A percentile compares a stretch with the other conserved stretches of the same genome.
Evolutionary conservation across 2,797 vertebrate genomes (phyloP).

Genomic region (Darevskia nairensis): DNA sequence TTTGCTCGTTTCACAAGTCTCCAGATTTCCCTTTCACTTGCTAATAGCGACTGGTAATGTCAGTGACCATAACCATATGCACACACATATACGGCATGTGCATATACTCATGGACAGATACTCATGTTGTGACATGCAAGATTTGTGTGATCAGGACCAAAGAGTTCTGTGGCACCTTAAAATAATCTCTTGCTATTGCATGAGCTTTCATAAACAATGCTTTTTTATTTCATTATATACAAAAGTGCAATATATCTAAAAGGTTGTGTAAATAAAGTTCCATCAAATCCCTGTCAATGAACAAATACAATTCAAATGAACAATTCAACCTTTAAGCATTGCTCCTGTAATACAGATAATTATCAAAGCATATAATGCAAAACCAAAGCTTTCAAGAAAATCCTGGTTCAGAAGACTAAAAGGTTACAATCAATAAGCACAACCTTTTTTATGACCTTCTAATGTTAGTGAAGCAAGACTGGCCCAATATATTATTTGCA

Average conservation of each 20-base stretch:
- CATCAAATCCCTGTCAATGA: not conserved
- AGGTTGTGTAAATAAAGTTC: not conserved
- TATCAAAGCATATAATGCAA: not conserved
- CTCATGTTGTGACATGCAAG: too few species aligned
- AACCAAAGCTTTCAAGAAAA: not conserved
- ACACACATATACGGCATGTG: too few species aligned
- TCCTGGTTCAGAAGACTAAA: not conserved
- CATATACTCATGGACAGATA: too few species aligned
- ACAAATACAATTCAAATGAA: not conserved
- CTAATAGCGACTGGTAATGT: not conserved
- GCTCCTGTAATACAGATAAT: not conserved
- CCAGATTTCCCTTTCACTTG: not conserved
- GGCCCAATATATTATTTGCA: not conserved
- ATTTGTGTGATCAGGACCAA: not conserved
- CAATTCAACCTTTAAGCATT: not conserved
- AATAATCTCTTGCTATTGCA: not conserved
- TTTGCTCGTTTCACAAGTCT: not conserved
- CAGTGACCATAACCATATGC: not conserved
- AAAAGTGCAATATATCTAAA: not conserved
- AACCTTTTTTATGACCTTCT: not conserved
- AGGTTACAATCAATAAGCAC: not conserved
- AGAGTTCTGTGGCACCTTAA: not conserved
- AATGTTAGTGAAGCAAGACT: not conserved
- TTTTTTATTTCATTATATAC: not conserved
- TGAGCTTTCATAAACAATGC: not conserved